These are phyloP conservation scores for Coelopa frigida DNA, from an alignment of 1,140 invertebrate genomes.

Conservation along the genomic window DNA sequence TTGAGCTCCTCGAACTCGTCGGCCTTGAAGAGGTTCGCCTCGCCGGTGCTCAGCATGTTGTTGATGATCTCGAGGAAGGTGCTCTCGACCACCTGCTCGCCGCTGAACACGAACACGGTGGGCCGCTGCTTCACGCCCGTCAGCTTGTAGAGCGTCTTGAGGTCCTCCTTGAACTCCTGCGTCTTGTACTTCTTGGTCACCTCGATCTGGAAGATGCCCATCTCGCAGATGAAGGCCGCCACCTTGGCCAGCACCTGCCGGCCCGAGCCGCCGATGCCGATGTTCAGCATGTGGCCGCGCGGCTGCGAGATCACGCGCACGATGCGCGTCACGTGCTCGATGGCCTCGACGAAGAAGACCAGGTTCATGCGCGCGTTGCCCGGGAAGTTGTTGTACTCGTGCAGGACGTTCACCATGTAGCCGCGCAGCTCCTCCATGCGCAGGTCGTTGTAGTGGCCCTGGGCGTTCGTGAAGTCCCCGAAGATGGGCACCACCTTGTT, in stretches of 20 bases:
- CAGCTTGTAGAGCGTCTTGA: constrained; percentile 66
- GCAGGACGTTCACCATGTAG: constrained; percentile 60
- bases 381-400: constrained; percentile 71
- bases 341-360: constrained; percentile 75
- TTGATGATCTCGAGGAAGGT: constrained; percentile 82
- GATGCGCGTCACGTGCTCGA: constrained; percentile 75
- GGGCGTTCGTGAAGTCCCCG: constrained; percentile 70
- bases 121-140: constrained; percentile 67
- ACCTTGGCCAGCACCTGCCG: constrained; percentile 69
- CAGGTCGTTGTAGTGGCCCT: constrained; percentile 70
- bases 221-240: constrained; percentile 71
- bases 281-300: constrained; percentile 71
- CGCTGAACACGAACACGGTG: constrained; percentile 74
- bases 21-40: constrained; percentile 73
- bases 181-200: constrained; percentile 68
- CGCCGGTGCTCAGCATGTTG: constrained; percentile 76
- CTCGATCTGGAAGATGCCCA: constrained; percentile 68
- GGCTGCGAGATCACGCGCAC: constrained; percentile 75
- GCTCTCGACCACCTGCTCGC: constrained; percentile 73
- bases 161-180: constrained; percentile 72
- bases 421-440: constrained; percentile 48
- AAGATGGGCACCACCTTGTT: constrained; percentile 67
- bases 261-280: constrained; percentile 82
- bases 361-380: constrained; percentile 70
- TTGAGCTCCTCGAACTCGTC: constrained; percentile 84